Base-by-base conservation (phyloP, 2,113 vertebrate genomes). In the Sialia sialis region DNA sequence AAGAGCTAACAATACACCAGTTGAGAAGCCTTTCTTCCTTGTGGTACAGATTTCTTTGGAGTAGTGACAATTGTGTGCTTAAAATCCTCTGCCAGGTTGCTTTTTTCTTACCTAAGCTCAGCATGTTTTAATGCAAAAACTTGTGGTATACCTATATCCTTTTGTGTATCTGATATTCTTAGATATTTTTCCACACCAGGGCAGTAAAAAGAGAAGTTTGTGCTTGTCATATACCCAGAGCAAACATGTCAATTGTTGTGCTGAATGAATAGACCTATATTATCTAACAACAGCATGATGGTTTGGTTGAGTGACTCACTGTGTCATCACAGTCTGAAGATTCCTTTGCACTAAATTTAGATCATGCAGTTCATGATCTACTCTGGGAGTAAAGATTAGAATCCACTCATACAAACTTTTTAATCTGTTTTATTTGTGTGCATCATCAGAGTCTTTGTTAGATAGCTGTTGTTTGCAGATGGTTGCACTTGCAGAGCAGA, bases 381-480 rank as follows among this genome's bases (percentile, higher is more conserved):
- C 60, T 19, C 66, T 76, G 63, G 25, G 82, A 95, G 32, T 67
- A 72, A 91, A 92, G 84, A 96, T 89, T 91, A 88, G 89, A 95
- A 95, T 82, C 64, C 72, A 92, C 90, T 93, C 69, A 90, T 77
- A 90, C 39, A 83, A 79, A 95, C 68, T 92, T 95, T 74, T 90
- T 51, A 88, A 92, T 95, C 92, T 93, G 9, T 88, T 67, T 54
- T 95, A 60, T 95, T 96, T 95, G 64, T 94, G 54, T 91, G 89
- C 90, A 95, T 96, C 93, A 95, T 95, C 87, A 94, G 74, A 70
- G n/a, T 56, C 73, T 94, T 95, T 93, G 92, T 95, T 77, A 93
- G 85, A 83, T 55, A 79, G 49, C 39, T 93, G 89, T 59, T 94
- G 69, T 96, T 96, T 97, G 88, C 91, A 95, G 93, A 94, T 95